Evolutionary conservation across 2,113 vertebrate genomes (phyloP).

Genomic region (Vulpes ferrilata): DNA sequence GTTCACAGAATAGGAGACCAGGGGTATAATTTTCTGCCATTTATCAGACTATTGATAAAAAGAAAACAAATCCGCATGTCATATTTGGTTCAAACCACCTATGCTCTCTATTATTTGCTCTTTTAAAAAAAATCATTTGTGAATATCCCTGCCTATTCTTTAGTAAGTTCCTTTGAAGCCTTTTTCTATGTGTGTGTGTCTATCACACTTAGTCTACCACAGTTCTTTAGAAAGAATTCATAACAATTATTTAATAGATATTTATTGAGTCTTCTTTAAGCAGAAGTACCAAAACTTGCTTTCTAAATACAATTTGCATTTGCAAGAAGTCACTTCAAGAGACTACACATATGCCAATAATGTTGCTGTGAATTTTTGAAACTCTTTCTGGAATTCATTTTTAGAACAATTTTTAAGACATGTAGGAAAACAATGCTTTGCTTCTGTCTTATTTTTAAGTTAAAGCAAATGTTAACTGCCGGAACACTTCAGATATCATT

Average conservation of each 20-base stretch:
- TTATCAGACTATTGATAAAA: not conserved
- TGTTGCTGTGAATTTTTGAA: not conserved
- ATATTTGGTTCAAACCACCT: not conserved
- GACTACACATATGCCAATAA: not conserved
- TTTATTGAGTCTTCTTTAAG: not conserved
- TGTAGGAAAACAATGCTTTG: not conserved
- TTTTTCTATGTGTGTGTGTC: not conserved
- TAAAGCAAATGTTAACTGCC: not conserved
- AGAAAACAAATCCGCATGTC: not conserved
- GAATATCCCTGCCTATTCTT: not conserved
- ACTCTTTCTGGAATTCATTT: not conserved
- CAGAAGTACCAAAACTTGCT: not conserved
- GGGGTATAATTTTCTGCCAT: not conserved
- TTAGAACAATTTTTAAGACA: not conserved
- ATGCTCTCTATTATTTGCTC: not conserved
- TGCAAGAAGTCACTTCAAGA: not conserved
- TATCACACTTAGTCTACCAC: not conserved
- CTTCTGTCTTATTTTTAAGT: conserved; percentile 50
- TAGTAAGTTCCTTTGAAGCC: not conserved
- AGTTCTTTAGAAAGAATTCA: not conserved
- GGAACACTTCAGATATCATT: not conserved
- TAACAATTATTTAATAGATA: not conserved
- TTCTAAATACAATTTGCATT: not conserved
- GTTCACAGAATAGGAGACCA: not conserved
- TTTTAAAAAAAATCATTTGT: not conserved